Evolutionary conservation across 2,888 invertebrate species (phyloP).

Genomic region (Lepidocyrtinus sp.): DNA sequence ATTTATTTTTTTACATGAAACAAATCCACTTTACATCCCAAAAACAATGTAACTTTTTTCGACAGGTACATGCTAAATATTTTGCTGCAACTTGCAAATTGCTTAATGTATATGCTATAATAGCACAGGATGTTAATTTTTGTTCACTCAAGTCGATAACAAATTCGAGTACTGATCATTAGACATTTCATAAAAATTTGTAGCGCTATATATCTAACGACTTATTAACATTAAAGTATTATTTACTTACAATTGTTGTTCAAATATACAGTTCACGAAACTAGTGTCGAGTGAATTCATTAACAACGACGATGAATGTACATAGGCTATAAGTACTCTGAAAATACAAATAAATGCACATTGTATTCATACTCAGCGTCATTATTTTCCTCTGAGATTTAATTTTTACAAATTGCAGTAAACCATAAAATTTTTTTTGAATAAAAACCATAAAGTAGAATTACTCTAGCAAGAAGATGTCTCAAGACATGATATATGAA

Average conservation of each 20-base stretch:
- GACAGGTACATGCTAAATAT: neutral
- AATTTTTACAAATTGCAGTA: neutral
- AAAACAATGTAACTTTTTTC: neutral
- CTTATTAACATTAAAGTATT: too few relatives aligned
- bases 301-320: too few relatives aligned
- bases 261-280: too few relatives aligned
- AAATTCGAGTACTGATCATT: neutral
- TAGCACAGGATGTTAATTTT: neutral
- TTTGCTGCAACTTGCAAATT: neutral
- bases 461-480: neutral
- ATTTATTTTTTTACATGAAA: too few relatives aligned
- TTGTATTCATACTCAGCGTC: too few relatives aligned
- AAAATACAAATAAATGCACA: too few relatives aligned
- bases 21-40: too few relatives aligned
- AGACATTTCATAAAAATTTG: neutral
- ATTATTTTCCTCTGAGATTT: neutral
- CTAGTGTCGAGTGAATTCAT: too few relatives aligned
- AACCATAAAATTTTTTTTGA: neutral
- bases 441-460: neutral
- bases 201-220: too few relatives aligned
- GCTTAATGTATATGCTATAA: neutral
- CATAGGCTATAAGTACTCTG: too few relatives aligned
- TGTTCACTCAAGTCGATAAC: neutral
- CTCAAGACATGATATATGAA: neutral
- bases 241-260: too few relatives aligned